Base-by-base conservation (phyloP, 2,113 vertebrate genomes). In the Phalacrocorax pelagicus region DNA sequence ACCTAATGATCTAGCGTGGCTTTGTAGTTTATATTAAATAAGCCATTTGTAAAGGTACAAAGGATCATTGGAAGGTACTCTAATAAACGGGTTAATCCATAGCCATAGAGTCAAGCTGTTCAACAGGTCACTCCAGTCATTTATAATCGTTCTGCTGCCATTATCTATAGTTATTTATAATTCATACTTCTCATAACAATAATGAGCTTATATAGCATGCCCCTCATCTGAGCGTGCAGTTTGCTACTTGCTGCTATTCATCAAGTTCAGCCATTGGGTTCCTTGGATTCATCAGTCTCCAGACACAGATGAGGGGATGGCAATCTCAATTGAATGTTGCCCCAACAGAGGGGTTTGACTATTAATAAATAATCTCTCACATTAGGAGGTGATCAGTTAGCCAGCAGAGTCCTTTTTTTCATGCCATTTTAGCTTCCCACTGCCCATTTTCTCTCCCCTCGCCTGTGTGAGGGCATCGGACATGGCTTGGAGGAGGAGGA, bases 81-180 rank as follows among this genome's bases (percentile, higher is more conserved):
- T 42, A 71, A 78, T 46, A 47, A 92, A 47, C 0, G 12, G 30
- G 20, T 71, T 83, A 63, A 57, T 66, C 67, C 85, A 32, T 2
- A 81, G 59, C 36, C 54, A 12, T 1, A 19, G 44, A 85, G 46
- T 7, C 55, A 30, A 86, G n/a, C 73, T 58, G 30, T 40, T 67
- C 88, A 89, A 89, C 73, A 78, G 71, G 79, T 81, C 20, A 3
- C 17, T 80, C 44, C 4, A 57, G 66, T 26, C 13, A 92, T 94
- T 91, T 54, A 29, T 87, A 62, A 86, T 69, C 84, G 89, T 69
- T 75, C 57, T 11, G 3, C 61, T 81, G 55, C 51, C 4, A 1
- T 65, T 65, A 38, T 75, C 91, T 72, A 38, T 32, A 61, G 70
- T 57, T 83, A 94, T 96, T 88, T 88, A 90, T 94, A 96, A 92